phyloP scores from a whole-genome alignment of 2,797 vertebrate genomes.

The Tenualosa thibaudeaui region DNA sequence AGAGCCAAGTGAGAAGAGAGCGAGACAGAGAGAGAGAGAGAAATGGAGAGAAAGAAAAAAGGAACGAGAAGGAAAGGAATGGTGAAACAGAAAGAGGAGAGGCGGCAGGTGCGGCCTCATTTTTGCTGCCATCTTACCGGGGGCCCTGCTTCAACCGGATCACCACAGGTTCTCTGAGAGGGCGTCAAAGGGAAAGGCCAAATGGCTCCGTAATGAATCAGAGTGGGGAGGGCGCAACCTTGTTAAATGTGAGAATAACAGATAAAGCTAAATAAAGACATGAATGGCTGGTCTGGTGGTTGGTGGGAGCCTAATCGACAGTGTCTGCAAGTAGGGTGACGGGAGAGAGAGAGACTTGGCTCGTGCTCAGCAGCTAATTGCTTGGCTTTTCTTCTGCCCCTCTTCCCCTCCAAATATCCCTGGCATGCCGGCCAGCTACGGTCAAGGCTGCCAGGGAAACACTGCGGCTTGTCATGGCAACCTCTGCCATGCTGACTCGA shows the following conservation, averaged over 20 bases:
- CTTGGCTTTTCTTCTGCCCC: conserved; percentile 27
- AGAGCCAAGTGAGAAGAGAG: conserved; percentile 32
- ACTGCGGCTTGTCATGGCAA: not conserved
- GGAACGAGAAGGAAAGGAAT: not conserved
- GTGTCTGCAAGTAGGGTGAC: not conserved
- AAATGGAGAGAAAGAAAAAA: not conserved
- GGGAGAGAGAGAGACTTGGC: conserved; percentile 15
- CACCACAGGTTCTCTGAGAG: not conserved
- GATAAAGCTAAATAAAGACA: not conserved
- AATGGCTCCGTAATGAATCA: not conserved
- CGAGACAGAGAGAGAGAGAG: not conserved
- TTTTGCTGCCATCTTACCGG: not conserved
- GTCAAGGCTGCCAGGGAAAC: conserved; percentile 22
- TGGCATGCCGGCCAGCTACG: not conserved
- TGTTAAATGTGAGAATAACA: conserved; percentile 7
- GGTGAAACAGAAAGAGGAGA: not conserved
- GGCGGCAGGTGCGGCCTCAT: not conserved
- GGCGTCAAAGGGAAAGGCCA: not conserved
- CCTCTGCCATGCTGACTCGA: not conserved
- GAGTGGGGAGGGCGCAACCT: conserved; percentile 41
- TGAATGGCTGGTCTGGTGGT: not conserved
- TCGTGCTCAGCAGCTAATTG: conserved; percentile 27
- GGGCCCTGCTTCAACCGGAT: not conserved
- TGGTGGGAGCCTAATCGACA: not conserved
- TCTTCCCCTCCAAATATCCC: not conserved